Evolutionary conservation across 2,888 invertebrate genomes (phyloP).

Genomic region (Dysmachus trigonus): DNA sequence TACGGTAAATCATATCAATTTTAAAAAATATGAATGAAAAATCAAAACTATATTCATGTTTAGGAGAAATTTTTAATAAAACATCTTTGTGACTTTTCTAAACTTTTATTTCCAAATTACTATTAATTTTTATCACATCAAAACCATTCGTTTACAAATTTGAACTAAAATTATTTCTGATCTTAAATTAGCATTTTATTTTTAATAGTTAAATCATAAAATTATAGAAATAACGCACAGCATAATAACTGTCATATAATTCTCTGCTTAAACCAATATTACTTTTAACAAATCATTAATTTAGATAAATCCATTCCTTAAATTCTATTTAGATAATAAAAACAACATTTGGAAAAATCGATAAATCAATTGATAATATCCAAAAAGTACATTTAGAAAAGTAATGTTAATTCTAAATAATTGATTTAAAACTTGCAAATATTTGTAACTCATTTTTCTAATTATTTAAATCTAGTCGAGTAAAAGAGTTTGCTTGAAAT

Average conservation of each 20-base stretch:
- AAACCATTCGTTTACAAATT: slow-evolving; percentile 33
- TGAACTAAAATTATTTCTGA: background rate
- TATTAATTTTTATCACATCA: slow-evolving; percentile 36
- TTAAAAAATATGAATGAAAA: too few relatives aligned
- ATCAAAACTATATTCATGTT: too few relatives aligned
- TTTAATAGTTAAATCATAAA: background rate
- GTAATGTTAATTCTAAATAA: background rate
- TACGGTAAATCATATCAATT: too few relatives aligned
- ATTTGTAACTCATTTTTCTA: too few relatives aligned
- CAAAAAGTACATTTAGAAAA: background rate
- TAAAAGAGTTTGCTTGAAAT: too few relatives aligned
- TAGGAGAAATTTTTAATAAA: too few relatives aligned
- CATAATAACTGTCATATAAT: background rate
- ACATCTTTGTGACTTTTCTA: background rate
- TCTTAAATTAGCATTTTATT: background rate
- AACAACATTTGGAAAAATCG: background rate
- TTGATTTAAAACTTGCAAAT: background rate
- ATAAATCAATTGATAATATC: background rate
- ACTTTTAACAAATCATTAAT: background rate
- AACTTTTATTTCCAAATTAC: slow-evolving; percentile 32
- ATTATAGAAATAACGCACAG: background rate
- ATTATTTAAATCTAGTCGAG: too few relatives aligned
- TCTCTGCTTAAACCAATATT: background rate
- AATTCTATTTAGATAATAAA: background rate
- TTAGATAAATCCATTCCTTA: background rate